These are phyloP conservation scores for Sphaerophoria taeniata DNA, from an alignment of 2,888 invertebrate genomes.

Conservation along the genomic window DNA sequence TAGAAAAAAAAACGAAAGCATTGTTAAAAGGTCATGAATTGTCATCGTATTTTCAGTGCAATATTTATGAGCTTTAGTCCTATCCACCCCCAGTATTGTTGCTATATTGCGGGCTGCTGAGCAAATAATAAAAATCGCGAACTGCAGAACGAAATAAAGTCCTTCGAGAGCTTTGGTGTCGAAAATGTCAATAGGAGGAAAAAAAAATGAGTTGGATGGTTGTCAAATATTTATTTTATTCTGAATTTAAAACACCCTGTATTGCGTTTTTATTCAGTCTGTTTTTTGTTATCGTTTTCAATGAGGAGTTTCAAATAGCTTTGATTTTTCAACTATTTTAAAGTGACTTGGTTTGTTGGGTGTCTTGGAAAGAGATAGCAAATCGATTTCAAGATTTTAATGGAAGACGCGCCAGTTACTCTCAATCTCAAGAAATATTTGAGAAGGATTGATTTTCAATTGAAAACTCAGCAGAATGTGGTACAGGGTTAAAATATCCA, in stretches of 20 bases:
- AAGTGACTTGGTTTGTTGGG: not conserved
- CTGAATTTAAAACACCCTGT: constrained; percentile 41
- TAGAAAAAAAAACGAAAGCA: constrained; percentile 60
- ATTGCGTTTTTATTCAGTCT: constrained; percentile 31
- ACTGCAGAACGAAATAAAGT: constrained; percentile 32
- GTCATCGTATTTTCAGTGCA: constrained; percentile 66
- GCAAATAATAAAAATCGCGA: constrained; percentile 13
- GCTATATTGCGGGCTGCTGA: not conserved
- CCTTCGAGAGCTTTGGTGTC: constrained; percentile 46
- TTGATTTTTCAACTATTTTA: constrained; percentile 61
- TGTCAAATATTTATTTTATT: constrained; percentile 66
- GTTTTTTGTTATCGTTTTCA: constrained; percentile 18
- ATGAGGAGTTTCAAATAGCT: constrained; percentile 64
- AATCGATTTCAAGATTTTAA: constrained; percentile 67
- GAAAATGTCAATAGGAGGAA: constrained; percentile 5
- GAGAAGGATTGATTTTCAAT: too few relatives aligned
- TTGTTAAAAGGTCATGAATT: constrained; percentile 70
- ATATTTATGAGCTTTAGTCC: constrained; percentile 59
- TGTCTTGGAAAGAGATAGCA: not conserved
- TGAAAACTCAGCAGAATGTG: too few relatives aligned
- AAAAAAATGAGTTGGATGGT: constrained; percentile 37
- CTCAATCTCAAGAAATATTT: constrained; percentile 4
- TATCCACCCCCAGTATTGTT: constrained; percentile 27
- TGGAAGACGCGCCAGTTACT: constrained; percentile 66
- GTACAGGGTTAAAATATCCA: too few relatives aligned